Evolutionary conservation across 2,888 invertebrate species (phyloP).

Genomic region (Apamea sordens): DNA sequence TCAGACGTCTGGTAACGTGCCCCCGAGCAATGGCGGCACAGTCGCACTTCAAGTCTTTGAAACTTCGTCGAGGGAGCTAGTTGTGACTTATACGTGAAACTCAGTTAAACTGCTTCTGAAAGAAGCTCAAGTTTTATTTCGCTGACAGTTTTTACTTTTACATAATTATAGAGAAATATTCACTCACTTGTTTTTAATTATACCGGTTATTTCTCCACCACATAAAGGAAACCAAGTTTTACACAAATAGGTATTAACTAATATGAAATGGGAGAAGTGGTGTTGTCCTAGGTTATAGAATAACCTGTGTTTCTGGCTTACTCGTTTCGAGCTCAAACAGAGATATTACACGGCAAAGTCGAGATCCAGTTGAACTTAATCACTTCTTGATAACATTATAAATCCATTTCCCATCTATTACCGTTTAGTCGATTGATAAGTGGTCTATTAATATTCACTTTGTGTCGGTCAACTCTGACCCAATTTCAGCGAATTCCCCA

Average conservation of each 20-base stretch:
- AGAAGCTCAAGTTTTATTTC: constrained; percentile 58
- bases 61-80: constrained; percentile 69
- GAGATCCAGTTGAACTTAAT: not conserved
- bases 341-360: not conserved
- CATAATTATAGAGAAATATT: not conserved
- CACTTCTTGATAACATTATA: constrained; percentile 2
- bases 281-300: not conserved
- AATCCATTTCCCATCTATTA: constrained; percentile 31
- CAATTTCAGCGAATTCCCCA: constrained; percentile 70
- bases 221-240: not conserved
- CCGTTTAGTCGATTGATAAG: constrained; percentile 64
- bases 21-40: constrained; percentile 65
- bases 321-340: not conserved
- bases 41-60: constrained; percentile 71
- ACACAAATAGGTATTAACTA: not conserved
- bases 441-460: constrained; percentile 55
- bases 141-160: constrained; percentile 30
- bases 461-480: constrained; percentile 73
- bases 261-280: not conserved
- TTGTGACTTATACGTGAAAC: constrained; percentile 66
- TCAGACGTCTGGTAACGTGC: constrained; percentile 61
- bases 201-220: not conserved
- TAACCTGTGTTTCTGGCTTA: not conserved
- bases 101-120: constrained; percentile 65
- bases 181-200: not conserved